These are phyloP conservation scores for Recurvirostra avosetta DNA, from an alignment of 2,113 vertebrate species.

Conservation along the genomic window DNA sequence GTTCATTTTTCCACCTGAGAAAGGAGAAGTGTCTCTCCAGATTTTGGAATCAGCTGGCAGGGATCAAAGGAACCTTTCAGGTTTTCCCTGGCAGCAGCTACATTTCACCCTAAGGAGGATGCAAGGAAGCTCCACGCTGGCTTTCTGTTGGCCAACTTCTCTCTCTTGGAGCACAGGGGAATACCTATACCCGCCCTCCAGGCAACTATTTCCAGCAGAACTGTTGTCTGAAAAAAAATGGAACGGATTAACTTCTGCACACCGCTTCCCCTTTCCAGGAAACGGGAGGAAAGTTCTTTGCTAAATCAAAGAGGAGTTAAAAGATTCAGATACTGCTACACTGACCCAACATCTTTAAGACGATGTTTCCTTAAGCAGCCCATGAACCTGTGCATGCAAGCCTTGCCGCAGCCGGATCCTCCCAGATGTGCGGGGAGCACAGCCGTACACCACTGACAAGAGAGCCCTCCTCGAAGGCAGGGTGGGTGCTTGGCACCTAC, in stretches of 20 bases:
- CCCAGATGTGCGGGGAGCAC: not conserved
- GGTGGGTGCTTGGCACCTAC: not conserved
- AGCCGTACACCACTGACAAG: rapidly evolving
- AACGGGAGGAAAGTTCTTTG: not conserved
- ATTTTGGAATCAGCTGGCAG: not conserved
- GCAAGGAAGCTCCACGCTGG: rapidly evolving
- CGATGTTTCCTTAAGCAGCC: not conserved
- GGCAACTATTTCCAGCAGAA: not conserved
- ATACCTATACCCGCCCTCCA: not conserved
- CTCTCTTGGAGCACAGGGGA: not conserved
- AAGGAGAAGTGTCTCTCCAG: not conserved
- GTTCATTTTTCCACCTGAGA: not conserved
- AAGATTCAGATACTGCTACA: not conserved
- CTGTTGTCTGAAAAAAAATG: not conserved
- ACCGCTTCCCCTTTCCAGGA: not conserved
- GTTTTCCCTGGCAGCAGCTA: not conserved
- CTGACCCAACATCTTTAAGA: not conserved
- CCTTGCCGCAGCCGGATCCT: rapidly evolving
- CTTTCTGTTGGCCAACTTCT: not conserved
- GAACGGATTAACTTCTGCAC: not conserved
- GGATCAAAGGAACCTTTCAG: not conserved
- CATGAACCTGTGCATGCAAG: not conserved
- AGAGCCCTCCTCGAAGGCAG: not conserved
- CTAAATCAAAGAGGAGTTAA: not conserved
- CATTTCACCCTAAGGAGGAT: not conserved